phyloP scores from a whole-genome alignment of 2,888 invertebrate genomes.

The Erebia epiphron region DNA sequence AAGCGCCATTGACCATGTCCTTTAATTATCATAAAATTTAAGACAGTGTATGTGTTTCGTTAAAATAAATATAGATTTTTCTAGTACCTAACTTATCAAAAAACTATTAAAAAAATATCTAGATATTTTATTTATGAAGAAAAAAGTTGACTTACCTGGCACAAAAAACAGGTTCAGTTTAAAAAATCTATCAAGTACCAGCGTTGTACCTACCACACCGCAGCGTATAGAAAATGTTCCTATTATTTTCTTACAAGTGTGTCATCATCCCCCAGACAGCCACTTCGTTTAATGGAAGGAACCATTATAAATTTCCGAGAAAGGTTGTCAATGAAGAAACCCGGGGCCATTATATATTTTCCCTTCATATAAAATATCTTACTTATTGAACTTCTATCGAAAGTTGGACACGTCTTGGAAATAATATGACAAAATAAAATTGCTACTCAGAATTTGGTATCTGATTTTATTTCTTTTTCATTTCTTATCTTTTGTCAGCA shows the following conservation, averaged over 20 bases:
- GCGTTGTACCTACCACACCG: background rate
- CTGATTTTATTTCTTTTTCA: background rate
- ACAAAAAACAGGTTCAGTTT: too few species aligned
- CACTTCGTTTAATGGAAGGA: conserved; percentile 21
- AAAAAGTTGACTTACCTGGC: too few species aligned
- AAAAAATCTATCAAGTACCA: background rate
- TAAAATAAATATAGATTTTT: too few species aligned
- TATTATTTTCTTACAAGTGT: conserved; percentile 11
- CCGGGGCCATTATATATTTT: conserved; percentile 5
- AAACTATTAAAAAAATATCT: too few species aligned
- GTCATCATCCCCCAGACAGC: conserved; percentile 17
- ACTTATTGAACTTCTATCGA: conserved; percentile 2
- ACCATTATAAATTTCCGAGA: conserved; percentile 22
- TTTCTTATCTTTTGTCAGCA: background rate
- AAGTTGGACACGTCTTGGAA: conserved; percentile 1
- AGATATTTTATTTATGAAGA: too few species aligned
- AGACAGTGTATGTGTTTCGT: too few species aligned
- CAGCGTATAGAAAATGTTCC: background rate
- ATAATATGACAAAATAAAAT: conserved; percentile 8
- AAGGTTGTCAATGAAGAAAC: conserved; percentile 18
- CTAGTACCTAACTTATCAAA: too few species aligned
- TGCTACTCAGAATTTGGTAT: background rate
- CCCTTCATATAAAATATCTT: conserved; percentile 13
- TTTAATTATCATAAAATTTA: too few species aligned
- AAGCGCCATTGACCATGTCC: too few species aligned